Evolutionary conservation across 2,113 vertebrate genomes (phyloP), one percentile per base, ranked within the genome.

Genomic region (Rhagologus leucostigma): DNA sequence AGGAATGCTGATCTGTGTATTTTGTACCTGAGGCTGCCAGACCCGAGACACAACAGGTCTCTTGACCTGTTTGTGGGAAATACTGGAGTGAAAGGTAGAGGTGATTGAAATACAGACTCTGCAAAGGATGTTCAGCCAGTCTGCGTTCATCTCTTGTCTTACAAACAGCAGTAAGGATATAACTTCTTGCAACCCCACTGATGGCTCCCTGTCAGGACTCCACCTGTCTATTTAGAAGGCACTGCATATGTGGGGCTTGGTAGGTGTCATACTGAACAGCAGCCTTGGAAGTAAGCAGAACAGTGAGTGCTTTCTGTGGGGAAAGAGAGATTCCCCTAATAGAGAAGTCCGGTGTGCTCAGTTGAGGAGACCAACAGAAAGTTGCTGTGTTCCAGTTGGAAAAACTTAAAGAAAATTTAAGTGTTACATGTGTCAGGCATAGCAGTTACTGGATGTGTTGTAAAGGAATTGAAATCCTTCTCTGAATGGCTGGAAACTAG

Each of bases 191-290:
- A 68, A 2, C 35, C 20, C 7, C 0, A 2, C 22, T 37, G 37
- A 21, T 49, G 39, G 22, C 57, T 90, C 27, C 13, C 32, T 8
- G 8, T n/a, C 10, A 33, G 69, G 57, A 19, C 13, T 33, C 39
- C 88, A n/a, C 14, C 16, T 63, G 35, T 41, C 29, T 23, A 7
- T 81, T 57, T 1, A 47, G 69, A 52, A 68, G 39, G 35, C 6
- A 4, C 27, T 59, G 46, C 4, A 0, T 17, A 1, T 7, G 20
- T 75, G 49, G 9, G 52, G 19, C 49, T 77, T 39, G 39, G 22
- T 50, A 16, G 73, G 21, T 60, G n/a, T 79, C 0, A 1, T 11
- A n/a, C 41, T 4, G 8, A 83, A 5, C 1, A 3, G 3, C 39
- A 46, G 18, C 1, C 0, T 67, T 81, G n/a, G 20, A 33, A 46